Conservation (phyloP, 2,113 vertebrate species). For the Vidua macroura region DNA sequence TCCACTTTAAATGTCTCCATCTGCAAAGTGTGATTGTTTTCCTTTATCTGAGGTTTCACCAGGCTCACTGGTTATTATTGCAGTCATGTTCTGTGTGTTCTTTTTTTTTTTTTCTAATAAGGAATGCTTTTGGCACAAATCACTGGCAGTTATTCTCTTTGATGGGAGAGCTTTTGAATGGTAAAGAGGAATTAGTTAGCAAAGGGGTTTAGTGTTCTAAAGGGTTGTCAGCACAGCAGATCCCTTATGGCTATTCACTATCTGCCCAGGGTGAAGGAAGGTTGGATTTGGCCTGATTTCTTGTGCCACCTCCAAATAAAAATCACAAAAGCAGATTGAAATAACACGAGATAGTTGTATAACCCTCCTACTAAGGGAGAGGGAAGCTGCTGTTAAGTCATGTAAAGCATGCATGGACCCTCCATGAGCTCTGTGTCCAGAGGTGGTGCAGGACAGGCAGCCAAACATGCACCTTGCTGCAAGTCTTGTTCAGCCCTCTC, state of each 20-base stretch:
- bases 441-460: background rate
- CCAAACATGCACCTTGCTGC: background rate
- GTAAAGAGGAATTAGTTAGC: constrained; percentile 36
- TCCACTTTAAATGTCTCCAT: background rate
- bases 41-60: background rate
- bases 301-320: background rate
- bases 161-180: constrained; percentile 16
- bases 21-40: background rate
- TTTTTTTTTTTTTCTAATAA: background rate
- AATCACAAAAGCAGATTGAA: constrained; percentile 4
- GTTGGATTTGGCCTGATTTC: background rate
- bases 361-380: background rate
- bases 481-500: background rate
- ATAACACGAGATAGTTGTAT: background rate
- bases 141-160: constrained; percentile 1
- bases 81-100: background rate
- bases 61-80: background rate
- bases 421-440: background rate
- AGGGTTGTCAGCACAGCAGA: background rate
- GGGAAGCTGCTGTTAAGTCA: background rate
- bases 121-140: constrained; percentile 24
- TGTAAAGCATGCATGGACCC: background rate
- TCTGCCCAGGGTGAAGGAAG: background rate
- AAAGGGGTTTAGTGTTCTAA: constrained; percentile 11
- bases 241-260: constrained; percentile 4